A percentile compares a stretch with the other conserved stretches of the same genome.
Conservation (phyloP, 2,888 invertebrate species). For the Archips xylosteana region DNA sequence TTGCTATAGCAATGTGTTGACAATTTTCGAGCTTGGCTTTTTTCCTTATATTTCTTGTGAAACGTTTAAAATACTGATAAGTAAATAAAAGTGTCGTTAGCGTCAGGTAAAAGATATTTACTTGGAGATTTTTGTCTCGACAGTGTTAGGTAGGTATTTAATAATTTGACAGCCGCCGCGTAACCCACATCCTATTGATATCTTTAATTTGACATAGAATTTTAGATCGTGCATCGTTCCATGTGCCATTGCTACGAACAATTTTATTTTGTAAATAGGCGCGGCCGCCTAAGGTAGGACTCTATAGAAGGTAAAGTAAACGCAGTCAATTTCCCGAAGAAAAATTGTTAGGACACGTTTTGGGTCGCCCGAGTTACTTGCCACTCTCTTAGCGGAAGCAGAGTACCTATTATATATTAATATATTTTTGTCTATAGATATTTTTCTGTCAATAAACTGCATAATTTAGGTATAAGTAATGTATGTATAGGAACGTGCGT, state of each 20-base stretch:
- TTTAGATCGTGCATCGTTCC: conserved; percentile 47
- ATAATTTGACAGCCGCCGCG: conserved; percentile 50
- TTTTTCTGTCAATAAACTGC: conserved; percentile 75
- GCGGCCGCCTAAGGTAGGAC: conserved; percentile 29
- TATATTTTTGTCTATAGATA: conserved; percentile 75
- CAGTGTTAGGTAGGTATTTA: conserved; percentile 44
- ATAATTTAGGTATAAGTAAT: conserved; percentile 77
- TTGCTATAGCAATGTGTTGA: conserved; percentile 52
- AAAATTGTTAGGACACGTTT: conserved; percentile 63
- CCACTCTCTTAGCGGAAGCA: conserved; percentile 61
- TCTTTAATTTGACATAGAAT: conserved; percentile 35
- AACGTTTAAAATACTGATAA: conserved; percentile 46
- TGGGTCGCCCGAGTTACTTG: conserved; percentile 56
- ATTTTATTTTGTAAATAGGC: conserved; percentile 69
- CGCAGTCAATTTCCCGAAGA: conserved; percentile 77
- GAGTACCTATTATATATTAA: conserved; percentile 57
- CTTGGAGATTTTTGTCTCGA: conserved; percentile 52
- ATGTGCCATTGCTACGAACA: conserved; percentile 76
- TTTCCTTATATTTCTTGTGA: conserved; percentile 51
- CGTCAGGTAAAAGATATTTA: conserved; percentile 43
- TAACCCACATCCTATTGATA: conserved; percentile 30
- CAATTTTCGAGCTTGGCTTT: conserved; percentile 65
- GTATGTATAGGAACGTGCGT: conserved; percentile 57
- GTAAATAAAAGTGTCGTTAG: conserved; percentile 36
- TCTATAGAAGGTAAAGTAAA: conserved; percentile 51